Conservation (phyloP, 2,113 vertebrate genomes). For the Pachypanchax playfairii region DNA sequence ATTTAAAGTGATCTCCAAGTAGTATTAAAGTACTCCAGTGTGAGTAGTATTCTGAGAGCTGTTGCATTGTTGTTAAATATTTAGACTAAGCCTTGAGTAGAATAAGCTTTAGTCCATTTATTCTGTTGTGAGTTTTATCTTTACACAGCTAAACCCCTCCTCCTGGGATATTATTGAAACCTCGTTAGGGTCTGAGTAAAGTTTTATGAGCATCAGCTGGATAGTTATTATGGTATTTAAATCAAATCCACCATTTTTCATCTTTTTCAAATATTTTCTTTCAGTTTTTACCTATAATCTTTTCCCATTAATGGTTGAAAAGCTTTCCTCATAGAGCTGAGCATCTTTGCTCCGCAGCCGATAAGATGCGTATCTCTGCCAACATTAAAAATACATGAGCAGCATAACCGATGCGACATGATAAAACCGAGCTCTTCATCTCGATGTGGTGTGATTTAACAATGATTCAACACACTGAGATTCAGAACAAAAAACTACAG, state of each 20-base stretch:
- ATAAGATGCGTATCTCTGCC: too few species aligned
- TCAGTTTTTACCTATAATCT: neutral
- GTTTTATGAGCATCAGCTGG: neutral
- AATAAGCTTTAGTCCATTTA: neutral
- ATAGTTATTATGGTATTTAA: neutral
- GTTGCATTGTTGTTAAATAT: neutral
- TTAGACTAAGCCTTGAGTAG: neutral
- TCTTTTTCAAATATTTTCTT: too few species aligned
- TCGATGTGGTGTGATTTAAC: too few species aligned
- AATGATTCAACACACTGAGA: too few species aligned
- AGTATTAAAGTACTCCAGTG: conserved; percentile 10
- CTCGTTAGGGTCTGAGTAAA: neutral
- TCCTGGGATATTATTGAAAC: neutral
- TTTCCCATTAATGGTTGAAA: neutral
- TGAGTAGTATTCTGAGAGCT: neutral
- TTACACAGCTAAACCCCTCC: too few species aligned
- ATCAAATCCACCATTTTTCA: too few species aligned
- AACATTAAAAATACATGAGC: too few species aligned
- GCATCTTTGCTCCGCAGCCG: too few species aligned
- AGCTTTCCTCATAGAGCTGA: too few species aligned
- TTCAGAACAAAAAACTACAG: too few species aligned
- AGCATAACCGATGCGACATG: too few species aligned
- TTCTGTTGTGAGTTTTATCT: neutral
- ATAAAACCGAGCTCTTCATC: too few species aligned
- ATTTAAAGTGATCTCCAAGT: conserved; percentile 7